phyloP scores from a whole-genome alignment of 2,113 vertebrate genomes.

The Thalassarche chlororhynchos region DNA sequence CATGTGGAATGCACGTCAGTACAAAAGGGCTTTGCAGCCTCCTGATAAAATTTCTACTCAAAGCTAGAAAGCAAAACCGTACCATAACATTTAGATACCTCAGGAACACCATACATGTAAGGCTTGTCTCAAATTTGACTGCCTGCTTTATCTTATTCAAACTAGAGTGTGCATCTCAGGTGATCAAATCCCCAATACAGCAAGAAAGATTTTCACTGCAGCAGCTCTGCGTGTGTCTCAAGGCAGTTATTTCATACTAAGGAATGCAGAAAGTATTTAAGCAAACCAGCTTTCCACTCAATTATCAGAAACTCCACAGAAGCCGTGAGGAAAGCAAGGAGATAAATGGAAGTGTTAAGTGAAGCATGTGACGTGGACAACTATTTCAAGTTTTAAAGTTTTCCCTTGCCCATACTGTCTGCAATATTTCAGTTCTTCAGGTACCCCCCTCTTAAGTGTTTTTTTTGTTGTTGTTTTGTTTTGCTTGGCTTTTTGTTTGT shows the following conservation, averaged over 20 bases:
- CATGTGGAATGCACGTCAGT: neutral
- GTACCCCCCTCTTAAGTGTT: accelerated
- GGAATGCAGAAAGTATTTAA: slow-evolving; percentile 45
- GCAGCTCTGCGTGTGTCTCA: neutral
- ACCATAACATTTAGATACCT: neutral
- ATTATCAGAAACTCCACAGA: neutral
- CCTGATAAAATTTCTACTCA: neutral
- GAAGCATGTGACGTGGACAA: neutral
- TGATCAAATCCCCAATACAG: neutral
- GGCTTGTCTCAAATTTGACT: neutral
- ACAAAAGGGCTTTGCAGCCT: neutral
- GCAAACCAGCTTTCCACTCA: neutral
- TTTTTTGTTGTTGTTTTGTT: neutral
- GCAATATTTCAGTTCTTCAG: neutral
- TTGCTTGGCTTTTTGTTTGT: neutral
- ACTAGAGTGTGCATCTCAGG: neutral
- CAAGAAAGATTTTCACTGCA: neutral
- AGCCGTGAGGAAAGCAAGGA: neutral
- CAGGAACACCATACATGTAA: neutral
- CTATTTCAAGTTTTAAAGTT: neutral
- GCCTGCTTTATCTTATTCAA: neutral
- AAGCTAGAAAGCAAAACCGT: neutral
- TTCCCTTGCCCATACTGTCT: neutral
- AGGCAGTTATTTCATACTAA: neutral
- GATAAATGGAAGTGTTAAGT: neutral